A percentile compares a stretch with the other conserved stretches of the same genome.
These are phyloP conservation scores for Drosophila sechellia DNA, from an alignment of 1,140 invertebrate genomes.

Conservation along the genomic window DNA sequence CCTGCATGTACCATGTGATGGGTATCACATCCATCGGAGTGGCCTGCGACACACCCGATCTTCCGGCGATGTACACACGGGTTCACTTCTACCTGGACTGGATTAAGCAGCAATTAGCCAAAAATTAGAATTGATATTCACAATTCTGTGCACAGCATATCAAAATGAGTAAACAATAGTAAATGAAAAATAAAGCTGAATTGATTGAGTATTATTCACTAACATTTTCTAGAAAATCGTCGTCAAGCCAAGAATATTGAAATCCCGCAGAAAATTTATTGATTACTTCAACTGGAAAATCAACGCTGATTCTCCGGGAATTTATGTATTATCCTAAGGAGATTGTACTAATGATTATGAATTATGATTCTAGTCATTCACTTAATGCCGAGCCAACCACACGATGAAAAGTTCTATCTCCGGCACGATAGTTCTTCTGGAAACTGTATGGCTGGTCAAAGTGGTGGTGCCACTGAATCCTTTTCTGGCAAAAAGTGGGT, in stretches of 20 bases:
- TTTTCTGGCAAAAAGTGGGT: constrained; percentile 34
- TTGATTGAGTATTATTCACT: too few relatives aligned
- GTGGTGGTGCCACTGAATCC: constrained; percentile 17
- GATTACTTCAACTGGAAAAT: too few relatives aligned
- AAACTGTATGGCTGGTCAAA: not conserved
- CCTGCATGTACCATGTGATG: constrained; percentile 72
- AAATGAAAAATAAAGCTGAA: too few relatives aligned
- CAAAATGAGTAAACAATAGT: too few relatives aligned
- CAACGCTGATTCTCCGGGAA: too few relatives aligned
- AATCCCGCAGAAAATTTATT: too few relatives aligned
- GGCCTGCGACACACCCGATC: constrained; percentile 59
- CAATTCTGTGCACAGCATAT: too few relatives aligned
- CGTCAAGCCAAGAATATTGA: too few relatives aligned
- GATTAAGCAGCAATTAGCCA: constrained; percentile 57
- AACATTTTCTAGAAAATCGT: too few relatives aligned
- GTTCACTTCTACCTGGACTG: constrained; percentile 72
- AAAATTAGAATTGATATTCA: not conserved
- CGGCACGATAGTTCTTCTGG: not conserved
- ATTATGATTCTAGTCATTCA: constrained; percentile 10
- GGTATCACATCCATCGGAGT: constrained; percentile 69
- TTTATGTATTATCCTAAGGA: too few relatives aligned
- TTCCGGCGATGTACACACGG: constrained; percentile 68
- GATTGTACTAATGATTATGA: too few relatives aligned
- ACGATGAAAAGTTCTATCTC: constrained; percentile 19
- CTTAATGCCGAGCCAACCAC: constrained; percentile 3